Evolutionary conservation across 2,888 invertebrate species (phyloP).

Genomic region (Brenthis hecate): DNA sequence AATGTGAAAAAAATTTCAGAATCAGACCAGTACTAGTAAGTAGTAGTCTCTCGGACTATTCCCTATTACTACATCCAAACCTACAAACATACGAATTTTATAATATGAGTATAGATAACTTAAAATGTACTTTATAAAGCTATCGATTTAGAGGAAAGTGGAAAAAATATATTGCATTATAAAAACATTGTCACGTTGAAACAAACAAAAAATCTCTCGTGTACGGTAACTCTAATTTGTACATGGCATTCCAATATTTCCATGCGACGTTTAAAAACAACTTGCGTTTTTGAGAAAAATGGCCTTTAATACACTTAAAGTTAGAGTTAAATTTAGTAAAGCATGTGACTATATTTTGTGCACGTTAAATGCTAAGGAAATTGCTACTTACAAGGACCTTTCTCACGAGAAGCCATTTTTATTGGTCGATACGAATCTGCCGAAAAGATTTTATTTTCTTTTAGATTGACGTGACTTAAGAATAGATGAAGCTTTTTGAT

Average conservation of each 20-base stretch:
- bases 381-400: conserved; percentile 32
- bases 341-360: conserved; percentile 12
- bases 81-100: too few species aligned
- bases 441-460: conserved; percentile 21
- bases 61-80: too few species aligned
- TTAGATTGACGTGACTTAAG: neutral
- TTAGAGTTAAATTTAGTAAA: conserved; percentile 16
- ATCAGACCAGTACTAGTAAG: too few species aligned
- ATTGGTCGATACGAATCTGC: conserved; percentile 28
- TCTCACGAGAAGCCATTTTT: conserved; percentile 15
- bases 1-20: too few species aligned
- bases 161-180: too few species aligned
- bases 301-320: neutral
- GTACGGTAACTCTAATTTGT: neutral
- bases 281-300: neutral
- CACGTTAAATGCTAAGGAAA: conserved; percentile 37
- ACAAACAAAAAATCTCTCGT: too few species aligned
- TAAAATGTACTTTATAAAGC: too few species aligned
- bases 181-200: too few species aligned
- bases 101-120: too few species aligned
- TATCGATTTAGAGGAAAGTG: too few species aligned
- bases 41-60: too few species aligned
- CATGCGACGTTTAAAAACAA: conserved; percentile 23
- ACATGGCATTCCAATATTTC: conserved; percentile 35
- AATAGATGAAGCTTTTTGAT: too few species aligned